phyloP scores from a whole-genome alignment of 2,113 vertebrate genomes.

The Crotalus viridis region DNA sequence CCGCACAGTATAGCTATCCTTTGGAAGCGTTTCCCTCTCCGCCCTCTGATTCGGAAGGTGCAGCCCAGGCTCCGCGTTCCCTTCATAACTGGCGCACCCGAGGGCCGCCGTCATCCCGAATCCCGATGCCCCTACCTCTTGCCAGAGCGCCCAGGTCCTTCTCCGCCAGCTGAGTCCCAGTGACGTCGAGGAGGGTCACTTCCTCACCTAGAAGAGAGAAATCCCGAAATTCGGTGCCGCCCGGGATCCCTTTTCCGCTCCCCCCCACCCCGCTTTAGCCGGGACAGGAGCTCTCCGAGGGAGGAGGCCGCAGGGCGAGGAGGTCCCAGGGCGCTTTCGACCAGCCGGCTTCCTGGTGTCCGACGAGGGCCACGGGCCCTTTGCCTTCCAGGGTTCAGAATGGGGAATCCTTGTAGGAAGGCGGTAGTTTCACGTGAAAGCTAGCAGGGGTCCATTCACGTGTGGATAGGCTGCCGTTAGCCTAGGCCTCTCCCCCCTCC shows the following conservation, averaged over 20 bases:
- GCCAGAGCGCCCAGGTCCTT: conserved; percentile 93
- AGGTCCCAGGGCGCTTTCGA: background rate
- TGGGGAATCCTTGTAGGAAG: background rate
- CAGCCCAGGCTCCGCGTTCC: background rate
- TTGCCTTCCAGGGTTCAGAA: background rate
- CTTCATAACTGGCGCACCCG: background rate
- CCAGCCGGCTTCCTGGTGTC: no score
- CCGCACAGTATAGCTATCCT: background rate
- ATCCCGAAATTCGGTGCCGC: background rate
- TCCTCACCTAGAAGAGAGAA: conserved; percentile 76
- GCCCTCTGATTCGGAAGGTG: background rate
- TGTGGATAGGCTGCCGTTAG: background rate
- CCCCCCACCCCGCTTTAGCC: background rate
- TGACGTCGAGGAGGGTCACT: conserved; percentile 78
- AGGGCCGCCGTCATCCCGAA: no score
- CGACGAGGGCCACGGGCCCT: background rate
- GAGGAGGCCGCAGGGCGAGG: background rate
- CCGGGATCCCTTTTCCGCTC: no score
- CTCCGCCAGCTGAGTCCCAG: conserved; percentile 78
- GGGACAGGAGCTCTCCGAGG: background rate
- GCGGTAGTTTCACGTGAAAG: background rate
- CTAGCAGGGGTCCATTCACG: background rate
- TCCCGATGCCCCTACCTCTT: conserved; percentile 79
- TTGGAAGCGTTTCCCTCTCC: background rate
- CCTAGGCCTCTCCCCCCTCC: background rate